Conservation (phyloP, 2,113 vertebrate species). For the Pelecanus crispus region DNA sequence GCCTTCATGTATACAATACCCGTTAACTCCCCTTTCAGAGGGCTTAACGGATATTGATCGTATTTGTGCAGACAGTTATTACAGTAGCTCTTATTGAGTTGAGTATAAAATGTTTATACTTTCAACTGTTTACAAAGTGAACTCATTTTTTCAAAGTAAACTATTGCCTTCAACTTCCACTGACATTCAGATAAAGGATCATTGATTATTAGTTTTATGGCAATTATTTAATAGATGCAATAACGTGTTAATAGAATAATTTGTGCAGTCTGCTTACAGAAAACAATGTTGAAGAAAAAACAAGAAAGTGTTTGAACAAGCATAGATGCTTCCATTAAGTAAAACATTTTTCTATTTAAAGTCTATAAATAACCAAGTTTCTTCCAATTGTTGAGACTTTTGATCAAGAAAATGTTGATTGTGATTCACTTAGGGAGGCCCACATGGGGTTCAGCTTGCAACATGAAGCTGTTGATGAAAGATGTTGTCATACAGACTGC, state of each 20-base stretch:
- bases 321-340: background rate
- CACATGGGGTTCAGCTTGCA: constrained; percentile 29
- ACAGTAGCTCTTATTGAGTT: background rate
- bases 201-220: background rate
- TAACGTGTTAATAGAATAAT: background rate
- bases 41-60: background rate
- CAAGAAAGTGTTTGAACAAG: background rate
- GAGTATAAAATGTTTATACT: background rate
- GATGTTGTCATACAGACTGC: constrained; percentile 16
- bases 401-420: background rate
- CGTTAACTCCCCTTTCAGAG: background rate
- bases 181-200: background rate
- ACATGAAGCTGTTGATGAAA: constrained; percentile 47
- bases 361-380: background rate
- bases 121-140: background rate
- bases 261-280: background rate
- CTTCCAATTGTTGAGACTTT: background rate
- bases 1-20: background rate
- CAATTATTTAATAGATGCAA: background rate
- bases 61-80: background rate
- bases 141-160: background rate
- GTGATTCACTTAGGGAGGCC: constrained; percentile 4
- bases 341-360: background rate
- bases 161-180: background rate
- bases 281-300: background rate